Base-by-base conservation (phyloP, 2,113 vertebrate genomes). In the Nymphicus hollandicus region DNA sequence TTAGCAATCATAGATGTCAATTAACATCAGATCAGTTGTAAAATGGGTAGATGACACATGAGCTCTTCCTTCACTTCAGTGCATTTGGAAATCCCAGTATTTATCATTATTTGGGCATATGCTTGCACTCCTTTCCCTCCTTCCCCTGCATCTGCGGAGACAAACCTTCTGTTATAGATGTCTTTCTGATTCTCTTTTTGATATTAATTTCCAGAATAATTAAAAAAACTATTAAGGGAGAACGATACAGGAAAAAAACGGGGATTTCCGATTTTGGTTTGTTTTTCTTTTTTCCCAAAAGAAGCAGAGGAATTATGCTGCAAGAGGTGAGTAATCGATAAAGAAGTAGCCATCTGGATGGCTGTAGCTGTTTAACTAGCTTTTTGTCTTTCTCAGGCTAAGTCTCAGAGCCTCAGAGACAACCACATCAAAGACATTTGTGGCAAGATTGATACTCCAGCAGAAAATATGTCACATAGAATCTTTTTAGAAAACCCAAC, bases 361-460 rank as follows among this genome's bases (percentile, higher is more conserved):
- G 80, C 63, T 77, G 46, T 90, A 83, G 88, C 52, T 87, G 65
- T 89, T 95, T 79, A 68, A 85, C 50, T 50, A 65, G 73, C 44
- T 77, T 84, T 93, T 88, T 87, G n/a, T 74, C 77, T 74, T 84
- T 95, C 69, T 84, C 60, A 91, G 27, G 29, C 24, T 60, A 50
- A 76, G 65, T 64, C 69, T 79, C 77, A 84, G 77, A 92, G 83
- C 73, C 83, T 87, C 52, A 68, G 86, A 92, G 65, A 91, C 83
- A 95, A 13, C 4, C 28, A 50, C 82, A 81, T 81, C 72, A 95
- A 93, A 91, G 91, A 81, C 55, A 65, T 79, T 52, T 70, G 44
- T 27, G n/a, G 49, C 56, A 91, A 92, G 95, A 91, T 81, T 81
- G 86, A 95, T 96, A 68, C 47, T 87, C n/a, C 43, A 44, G 77